Conservation (phyloP, 2,113 vertebrate species). For the Ochotona princeps region DNA sequence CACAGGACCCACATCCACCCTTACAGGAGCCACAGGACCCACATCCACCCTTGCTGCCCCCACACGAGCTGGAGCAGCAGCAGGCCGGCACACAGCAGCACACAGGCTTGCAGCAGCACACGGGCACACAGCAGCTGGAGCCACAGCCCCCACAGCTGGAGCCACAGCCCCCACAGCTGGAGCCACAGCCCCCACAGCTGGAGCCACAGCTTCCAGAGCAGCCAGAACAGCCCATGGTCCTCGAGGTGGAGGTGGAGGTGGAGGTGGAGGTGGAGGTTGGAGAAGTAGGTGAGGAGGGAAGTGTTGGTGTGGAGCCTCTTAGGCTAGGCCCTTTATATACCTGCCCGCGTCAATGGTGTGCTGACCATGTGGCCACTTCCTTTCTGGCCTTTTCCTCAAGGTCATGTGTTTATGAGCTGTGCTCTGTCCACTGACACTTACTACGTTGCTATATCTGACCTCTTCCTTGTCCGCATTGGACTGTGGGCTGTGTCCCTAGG, state of each 20-base stretch:
- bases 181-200: slow-evolving; percentile 49
- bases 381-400: too few species aligned
- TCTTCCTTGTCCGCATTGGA: too few species aligned
- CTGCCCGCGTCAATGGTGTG: neutral
- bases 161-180: neutral
- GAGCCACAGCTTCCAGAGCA: slow-evolving; percentile 27
- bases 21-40: neutral
- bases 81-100: neutral
- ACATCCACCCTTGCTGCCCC: neutral
- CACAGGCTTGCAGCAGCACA: neutral
- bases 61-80: neutral
- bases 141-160: neutral
- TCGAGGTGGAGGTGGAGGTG: neutral
- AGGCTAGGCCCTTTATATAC: neutral
- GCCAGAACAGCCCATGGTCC: slow-evolving; percentile 51
- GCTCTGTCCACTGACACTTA: too few species aligned
- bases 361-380: too few species aligned
- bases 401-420: too few species aligned
- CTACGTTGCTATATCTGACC: too few species aligned
- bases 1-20: neutral
- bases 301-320: neutral
- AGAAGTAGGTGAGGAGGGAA: slow-evolving; percentile 3
- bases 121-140: neutral
- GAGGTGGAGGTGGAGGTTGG: neutral
- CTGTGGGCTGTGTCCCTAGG: too few species aligned